These are phyloP conservation scores for Calliphora vicina DNA, from an alignment of 1,140 invertebrate genomes.

Conservation along the genomic window DNA sequence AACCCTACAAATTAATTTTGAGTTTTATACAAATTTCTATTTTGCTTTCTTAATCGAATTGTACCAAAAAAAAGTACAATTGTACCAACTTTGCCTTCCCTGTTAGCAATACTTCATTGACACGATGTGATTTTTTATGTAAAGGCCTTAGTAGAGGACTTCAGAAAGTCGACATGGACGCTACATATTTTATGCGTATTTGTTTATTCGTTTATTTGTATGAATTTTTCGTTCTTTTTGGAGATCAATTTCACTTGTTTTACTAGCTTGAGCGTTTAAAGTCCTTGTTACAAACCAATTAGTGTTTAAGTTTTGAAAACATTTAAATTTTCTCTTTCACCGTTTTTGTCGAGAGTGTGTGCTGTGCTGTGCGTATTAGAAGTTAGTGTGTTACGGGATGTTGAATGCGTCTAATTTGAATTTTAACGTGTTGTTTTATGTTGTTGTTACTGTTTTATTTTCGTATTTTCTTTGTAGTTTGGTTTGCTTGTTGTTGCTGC, in stretches of 20 bases:
- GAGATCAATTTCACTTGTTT: neutral
- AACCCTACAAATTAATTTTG: too few relatives aligned
- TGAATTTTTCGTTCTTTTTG: neutral
- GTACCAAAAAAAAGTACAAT: too few relatives aligned
- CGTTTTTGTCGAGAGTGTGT: neutral
- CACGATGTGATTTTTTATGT: too few relatives aligned
- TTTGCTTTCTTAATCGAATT: too few relatives aligned
- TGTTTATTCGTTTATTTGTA: neutral
- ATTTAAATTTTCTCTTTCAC: neutral
- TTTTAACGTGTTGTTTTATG: conserved; percentile 19
- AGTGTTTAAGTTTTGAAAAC: neutral
- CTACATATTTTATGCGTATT: too few relatives aligned
- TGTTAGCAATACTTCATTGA: too few relatives aligned
- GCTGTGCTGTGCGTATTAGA: neutral
- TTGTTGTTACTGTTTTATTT: neutral
- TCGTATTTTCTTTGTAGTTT: neutral
- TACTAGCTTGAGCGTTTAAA: neutral
- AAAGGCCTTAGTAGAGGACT: too few relatives aligned
- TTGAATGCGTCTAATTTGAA: conserved; percentile 30
- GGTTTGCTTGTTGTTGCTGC: neutral
- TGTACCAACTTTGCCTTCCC: too few relatives aligned
- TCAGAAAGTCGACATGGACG: too few relatives aligned
- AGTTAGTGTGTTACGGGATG: neutral
- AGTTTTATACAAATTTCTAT: too few relatives aligned
- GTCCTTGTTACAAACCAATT: conserved; percentile 26